A percentile compares a stretch with the other conserved stretches of the same genome.
Conservation (phyloP, 2,113 vertebrate species). For the Paradoxurus hermaphroditus region DNA sequence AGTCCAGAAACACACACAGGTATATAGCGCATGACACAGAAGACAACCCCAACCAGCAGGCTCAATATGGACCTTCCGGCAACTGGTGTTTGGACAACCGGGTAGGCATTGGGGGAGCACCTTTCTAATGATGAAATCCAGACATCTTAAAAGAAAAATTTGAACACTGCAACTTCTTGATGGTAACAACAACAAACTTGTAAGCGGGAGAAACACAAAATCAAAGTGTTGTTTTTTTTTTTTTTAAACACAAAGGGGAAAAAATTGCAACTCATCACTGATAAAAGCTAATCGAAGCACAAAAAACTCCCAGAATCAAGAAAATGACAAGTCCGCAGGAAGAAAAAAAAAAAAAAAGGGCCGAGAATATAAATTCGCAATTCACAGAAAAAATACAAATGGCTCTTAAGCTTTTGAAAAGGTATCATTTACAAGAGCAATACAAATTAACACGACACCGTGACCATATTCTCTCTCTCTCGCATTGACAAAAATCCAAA, state of each 20-base stretch:
- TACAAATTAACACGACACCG: constrained; percentile 6
- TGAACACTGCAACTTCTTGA: neutral
- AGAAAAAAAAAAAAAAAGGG: neutral
- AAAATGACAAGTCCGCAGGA: neutral
- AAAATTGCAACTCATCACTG: neutral
- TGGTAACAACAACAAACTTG: neutral
- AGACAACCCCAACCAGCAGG: neutral
- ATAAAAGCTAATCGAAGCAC: neutral
- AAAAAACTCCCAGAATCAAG: constrained; percentile 28
- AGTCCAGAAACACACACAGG: constrained; percentile 21
- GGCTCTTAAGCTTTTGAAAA: neutral
- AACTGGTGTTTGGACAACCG: neutral
- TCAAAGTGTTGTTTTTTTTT: neutral
- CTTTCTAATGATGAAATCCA: neutral
- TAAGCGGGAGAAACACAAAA: neutral
- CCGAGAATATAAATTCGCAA: neutral
- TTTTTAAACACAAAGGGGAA: neutral
- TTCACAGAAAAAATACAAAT: constrained; percentile 27
- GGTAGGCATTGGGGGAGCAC: neutral
- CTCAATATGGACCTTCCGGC: neutral
- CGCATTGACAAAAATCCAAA: constrained; percentile 8
- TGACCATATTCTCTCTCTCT: neutral
- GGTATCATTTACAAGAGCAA: constrained; percentile 37
- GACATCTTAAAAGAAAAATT: neutral
- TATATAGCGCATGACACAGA: neutral